phyloP scores from a whole-genome alignment of 1,140 invertebrate species.

The Drosophila mojavensis region DNA sequence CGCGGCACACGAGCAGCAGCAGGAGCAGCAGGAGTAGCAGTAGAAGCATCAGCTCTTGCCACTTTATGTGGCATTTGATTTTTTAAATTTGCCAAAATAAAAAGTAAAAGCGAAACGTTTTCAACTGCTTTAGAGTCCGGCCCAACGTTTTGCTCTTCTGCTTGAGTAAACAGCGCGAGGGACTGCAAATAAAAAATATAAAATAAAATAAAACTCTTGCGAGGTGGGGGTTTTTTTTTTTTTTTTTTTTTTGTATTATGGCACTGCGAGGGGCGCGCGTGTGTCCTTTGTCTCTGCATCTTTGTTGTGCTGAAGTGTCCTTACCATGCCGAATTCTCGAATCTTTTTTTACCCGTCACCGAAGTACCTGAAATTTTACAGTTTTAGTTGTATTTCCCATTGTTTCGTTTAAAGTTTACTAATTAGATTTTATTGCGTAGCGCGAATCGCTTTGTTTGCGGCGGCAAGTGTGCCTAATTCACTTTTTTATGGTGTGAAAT shows the following conservation, averaged over 20 bases:
- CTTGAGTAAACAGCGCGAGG: constrained; percentile 64
- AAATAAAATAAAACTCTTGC: neutral
- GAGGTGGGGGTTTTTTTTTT: constrained; percentile 53
- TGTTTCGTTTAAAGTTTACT: constrained; percentile 56
- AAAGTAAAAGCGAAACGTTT: constrained; percentile 1
- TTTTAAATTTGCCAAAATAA: constrained; percentile 68
- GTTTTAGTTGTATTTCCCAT: constrained; percentile 27
- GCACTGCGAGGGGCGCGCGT: constrained; percentile 48
- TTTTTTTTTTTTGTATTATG: neutral
- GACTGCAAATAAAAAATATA: constrained; percentile 9
- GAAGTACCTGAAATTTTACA: constrained; percentile 77
- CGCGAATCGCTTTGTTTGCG: constrained; percentile 65
- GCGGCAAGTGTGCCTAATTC: constrained; percentile 68
- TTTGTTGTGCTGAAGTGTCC: constrained; percentile 77
- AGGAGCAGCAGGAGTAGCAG: neutral
- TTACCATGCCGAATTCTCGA: constrained; percentile 72
- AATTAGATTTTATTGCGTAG: constrained; percentile 79
- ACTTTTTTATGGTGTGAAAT: constrained; percentile 58
- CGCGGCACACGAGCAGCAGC: constrained; percentile 60
- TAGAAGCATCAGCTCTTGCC: constrained; percentile 31
- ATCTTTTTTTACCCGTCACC: constrained; percentile 41
- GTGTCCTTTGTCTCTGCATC: constrained; percentile 74
- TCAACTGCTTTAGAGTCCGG: constrained; percentile 36
- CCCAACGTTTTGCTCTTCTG: constrained; percentile 55
- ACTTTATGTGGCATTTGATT: constrained; percentile 77